Base-by-base conservation (phyloP, 2,888 invertebrate species). In the Osmoderma eremita region DNA sequence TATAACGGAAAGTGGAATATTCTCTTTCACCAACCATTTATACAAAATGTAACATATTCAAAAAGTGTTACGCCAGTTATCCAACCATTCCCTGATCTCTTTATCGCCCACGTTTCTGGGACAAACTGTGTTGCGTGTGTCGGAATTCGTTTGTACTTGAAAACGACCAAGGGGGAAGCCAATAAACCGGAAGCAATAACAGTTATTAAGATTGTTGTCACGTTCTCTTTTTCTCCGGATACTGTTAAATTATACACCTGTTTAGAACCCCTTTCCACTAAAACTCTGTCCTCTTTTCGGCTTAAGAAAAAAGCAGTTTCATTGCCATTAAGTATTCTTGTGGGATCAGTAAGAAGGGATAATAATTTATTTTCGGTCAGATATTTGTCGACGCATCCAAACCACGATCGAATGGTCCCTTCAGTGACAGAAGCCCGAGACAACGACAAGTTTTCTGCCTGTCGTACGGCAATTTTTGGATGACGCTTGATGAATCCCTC, bases 21-120 rank as follows among this genome's bases (percentile, higher is more conserved):
- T 30, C 30, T 30, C 3, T 6, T 30, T 30, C 30, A 10, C 30
- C 6, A 30, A 2, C 30, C 30, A 30, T 30, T 2, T 2, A 5
- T 30, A 30, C 2, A 2, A 30, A 30, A 30, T 6, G 76, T 73
- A 4, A 82, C 74, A 70, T 77, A 82, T 71, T 82, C 79, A 69
- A 71, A 81, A 73, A 83, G 82, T 2, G 74, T 76, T 69, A 78
- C 78, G 1, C 75, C 70, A 6, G 78, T 81, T 81, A 80, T 84
- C 83, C 82, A 83, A 5, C 81, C 82, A 58, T 70, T 78, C 12
- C 82, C 81, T 78, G 77, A 79, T 69, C 75, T 78, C 65, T 81
- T 81, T 22, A 80, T 64, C 41, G 77, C 76, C 80, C 81, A 83
- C 12, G 70, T 74, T 68, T 71, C 51, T 54, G 79, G 79, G 45